Evolutionary conservation across 2,888 invertebrate genomes (phyloP).

Genomic region (Unio delphinus): DNA sequence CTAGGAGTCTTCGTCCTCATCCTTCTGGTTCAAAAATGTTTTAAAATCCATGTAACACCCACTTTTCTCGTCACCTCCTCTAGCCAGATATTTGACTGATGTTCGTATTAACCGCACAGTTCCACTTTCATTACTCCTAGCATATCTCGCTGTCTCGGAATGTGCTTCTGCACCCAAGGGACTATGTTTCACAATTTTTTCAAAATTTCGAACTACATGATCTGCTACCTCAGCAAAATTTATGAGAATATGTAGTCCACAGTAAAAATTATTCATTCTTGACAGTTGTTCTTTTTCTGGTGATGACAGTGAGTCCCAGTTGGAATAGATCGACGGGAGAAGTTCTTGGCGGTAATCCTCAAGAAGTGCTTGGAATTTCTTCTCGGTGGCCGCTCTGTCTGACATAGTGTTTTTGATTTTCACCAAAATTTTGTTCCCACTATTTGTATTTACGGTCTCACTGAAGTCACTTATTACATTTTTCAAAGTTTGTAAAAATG

Average conservation of each 20-base stretch:
- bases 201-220: slow-evolving; percentile 11
- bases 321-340: slow-evolving; percentile 8
- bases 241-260: slow-evolving; percentile 18
- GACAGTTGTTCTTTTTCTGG: neutral
- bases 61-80: slow-evolving; percentile 18
- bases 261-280: slow-evolving; percentile 19
- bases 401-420: slow-evolving; percentile 24
- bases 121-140: slow-evolving; percentile 10
- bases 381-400: slow-evolving; percentile 16
- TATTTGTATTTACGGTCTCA: slow-evolving; percentile 5
- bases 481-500: slow-evolving; percentile 10
- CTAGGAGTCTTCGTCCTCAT: neutral
- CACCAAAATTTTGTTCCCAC: slow-evolving; percentile 6
- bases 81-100: slow-evolving; percentile 15
- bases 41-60: slow-evolving; percentile 1
- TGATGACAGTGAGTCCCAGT: slow-evolving; percentile 13
- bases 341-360: slow-evolving; percentile 15
- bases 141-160: slow-evolving; percentile 1
- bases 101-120: slow-evolving; percentile 10
- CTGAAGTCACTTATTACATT: slow-evolving; percentile 10
- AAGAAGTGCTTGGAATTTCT: slow-evolving; percentile 15
- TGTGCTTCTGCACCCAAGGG: slow-evolving; percentile 9
- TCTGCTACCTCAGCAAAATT: slow-evolving; percentile 22
- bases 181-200: slow-evolving; percentile 7
- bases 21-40: neutral